A percentile compares a stretch with the other conserved stretches of the same genome.
Evolutionary conservation across 2,113 vertebrate species (phyloP).

Genomic region (Pyxicephalus adspersus): DNA sequence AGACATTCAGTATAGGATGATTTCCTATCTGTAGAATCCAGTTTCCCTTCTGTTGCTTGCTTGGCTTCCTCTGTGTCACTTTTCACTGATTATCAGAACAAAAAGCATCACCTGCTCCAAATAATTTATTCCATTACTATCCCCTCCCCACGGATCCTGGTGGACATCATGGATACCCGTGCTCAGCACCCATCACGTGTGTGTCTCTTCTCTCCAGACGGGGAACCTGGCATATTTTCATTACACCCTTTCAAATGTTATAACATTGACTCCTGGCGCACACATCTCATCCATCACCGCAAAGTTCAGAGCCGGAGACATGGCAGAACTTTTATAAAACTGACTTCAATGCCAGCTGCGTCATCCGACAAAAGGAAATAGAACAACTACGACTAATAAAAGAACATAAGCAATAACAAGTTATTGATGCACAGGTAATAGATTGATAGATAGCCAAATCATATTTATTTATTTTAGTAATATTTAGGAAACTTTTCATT

Average conservation of each 20-base stretch:
- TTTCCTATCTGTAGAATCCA: neutral
- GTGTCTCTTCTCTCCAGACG: neutral
- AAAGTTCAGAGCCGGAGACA: constrained; percentile 24
- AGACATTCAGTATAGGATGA: no score
- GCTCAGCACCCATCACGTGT: constrained; percentile 1
- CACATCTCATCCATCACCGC: constrained; percentile 18
- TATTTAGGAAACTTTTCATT: no score
- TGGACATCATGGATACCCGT: neutral
- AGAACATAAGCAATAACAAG: no score
- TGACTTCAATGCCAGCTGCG: neutral
- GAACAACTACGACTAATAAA: no score
- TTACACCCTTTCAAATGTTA: constrained; percentile 37
- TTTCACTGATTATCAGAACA: neutral
- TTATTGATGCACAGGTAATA: no score
- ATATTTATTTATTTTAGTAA: no score
- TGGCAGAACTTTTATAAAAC: neutral
- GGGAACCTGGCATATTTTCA: constrained; percentile 18
- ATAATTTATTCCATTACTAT: neutral
- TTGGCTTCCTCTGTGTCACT: neutral
- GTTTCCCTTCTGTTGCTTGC: neutral
- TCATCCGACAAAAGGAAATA: neutral
- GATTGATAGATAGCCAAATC: no score
- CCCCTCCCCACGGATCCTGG: neutral
- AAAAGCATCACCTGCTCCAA: no score
- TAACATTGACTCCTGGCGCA: constrained; percentile 15